Evolutionary conservation across 2,888 invertebrate species (phyloP).

Genomic region (Macropis europaea): DNA sequence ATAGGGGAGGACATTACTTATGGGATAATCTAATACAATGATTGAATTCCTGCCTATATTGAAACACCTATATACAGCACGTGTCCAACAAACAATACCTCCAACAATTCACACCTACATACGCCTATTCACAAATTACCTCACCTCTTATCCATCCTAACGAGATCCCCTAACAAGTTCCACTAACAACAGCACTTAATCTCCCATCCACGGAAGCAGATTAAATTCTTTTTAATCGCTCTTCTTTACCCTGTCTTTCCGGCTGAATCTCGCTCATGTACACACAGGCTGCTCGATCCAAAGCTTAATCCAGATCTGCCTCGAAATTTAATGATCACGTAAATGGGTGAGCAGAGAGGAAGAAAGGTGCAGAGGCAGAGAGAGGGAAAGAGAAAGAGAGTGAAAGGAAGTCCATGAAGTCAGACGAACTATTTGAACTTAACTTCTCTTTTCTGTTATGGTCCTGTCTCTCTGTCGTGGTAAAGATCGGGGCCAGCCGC

Average conservation of each 20-base stretch:
- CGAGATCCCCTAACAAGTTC: slow-evolving; percentile 26
- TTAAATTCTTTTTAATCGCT: slow-evolving; percentile 32
- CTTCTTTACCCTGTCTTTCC: not conserved
- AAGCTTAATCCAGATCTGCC: slow-evolving; percentile 6
- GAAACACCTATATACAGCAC: too few species aligned
- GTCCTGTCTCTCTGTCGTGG: too few species aligned
- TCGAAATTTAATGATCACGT: slow-evolving; percentile 1
- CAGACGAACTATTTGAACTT: too few species aligned
- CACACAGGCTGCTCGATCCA: not conserved
- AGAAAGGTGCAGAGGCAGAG: too few species aligned
- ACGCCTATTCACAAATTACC: not conserved
- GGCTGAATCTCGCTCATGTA: not conserved
- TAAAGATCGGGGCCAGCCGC: too few species aligned
- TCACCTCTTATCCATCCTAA: not conserved
- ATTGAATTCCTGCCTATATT: too few species aligned
- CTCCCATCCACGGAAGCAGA: slow-evolving; percentile 9
- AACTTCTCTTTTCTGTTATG: too few species aligned
- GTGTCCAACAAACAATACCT: too few species aligned
- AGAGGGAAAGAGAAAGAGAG: too few species aligned
- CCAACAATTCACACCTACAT: not conserved
- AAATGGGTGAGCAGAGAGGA: not conserved
- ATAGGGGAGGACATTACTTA: too few species aligned
- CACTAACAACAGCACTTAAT: slow-evolving; percentile 17
- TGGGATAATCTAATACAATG: too few species aligned
- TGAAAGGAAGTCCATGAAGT: too few species aligned